A percentile compares a stretch with the other conserved stretches of the same genome.
These are phyloP conservation scores for Hymenochirus boettgeri DNA, from an alignment of 2,113 vertebrate genomes.

Conservation along the genomic window DNA sequence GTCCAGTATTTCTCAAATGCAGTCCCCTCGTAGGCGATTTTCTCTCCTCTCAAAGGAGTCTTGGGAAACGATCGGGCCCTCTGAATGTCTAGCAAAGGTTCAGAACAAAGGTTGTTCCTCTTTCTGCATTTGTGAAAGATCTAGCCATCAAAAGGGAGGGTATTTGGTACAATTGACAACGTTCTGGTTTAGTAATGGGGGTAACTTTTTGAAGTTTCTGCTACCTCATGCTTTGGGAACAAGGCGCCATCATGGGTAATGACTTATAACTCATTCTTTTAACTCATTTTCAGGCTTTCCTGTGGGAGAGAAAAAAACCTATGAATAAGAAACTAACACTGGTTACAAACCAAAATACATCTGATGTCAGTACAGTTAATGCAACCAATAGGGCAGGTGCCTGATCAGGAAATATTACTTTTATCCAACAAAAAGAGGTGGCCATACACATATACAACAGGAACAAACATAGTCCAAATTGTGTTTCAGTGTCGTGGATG, in stretches of 20 bases:
- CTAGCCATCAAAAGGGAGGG: constrained; percentile 89
- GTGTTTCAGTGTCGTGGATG: not conserved
- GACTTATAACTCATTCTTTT: constrained; percentile 76
- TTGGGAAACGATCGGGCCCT: constrained; percentile 45
- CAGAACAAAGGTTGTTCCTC: constrained; percentile 48
- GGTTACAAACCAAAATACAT: too few species aligned
- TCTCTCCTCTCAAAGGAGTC: constrained; percentile 59
- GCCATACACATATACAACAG: too few species aligned
- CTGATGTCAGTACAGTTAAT: not conserved
- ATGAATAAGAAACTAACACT: not conserved
- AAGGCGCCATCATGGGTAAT: constrained; percentile 96
- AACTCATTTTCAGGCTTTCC: constrained; percentile 67
- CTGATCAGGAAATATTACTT: too few species aligned
- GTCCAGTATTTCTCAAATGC: constrained; percentile 52
- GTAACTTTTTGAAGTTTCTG: constrained; percentile 68
- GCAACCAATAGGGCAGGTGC: too few species aligned
- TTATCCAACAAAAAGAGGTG: too few species aligned
- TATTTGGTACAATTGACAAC: constrained; percentile 59
- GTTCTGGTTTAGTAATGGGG: constrained; percentile 52
- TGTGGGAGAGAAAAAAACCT: constrained; percentile 44
- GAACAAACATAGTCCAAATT: too few species aligned
- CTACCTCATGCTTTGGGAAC: constrained; percentile 84
- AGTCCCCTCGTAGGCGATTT: constrained; percentile 55
- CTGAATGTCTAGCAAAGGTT: constrained; percentile 70
- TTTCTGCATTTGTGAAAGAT: constrained; percentile 70